Evolutionary conservation across 1,140 invertebrate genomes (phyloP).

Genomic region (Pygmarrhopalites habei): DNA sequence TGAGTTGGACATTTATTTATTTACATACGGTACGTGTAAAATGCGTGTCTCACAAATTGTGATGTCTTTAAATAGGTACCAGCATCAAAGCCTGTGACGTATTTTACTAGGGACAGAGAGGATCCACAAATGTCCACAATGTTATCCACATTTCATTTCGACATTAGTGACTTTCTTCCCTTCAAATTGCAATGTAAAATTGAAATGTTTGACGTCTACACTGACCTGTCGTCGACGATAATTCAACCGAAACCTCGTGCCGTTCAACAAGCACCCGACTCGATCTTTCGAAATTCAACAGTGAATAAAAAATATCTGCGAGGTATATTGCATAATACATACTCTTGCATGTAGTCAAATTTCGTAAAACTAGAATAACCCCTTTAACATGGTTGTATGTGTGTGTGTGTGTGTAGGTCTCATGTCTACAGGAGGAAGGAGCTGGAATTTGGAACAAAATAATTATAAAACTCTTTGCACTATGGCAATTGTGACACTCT

Average conservation of each 20-base stretch:
- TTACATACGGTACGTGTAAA: too few relatives aligned
- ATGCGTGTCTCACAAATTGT: neutral
- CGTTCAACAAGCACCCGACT: neutral
- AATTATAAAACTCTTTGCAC: too few relatives aligned
- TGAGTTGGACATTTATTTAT: constrained; percentile 13
- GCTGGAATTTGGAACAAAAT: too few relatives aligned
- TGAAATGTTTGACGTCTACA: neutral
- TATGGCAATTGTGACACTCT: too few relatives aligned
- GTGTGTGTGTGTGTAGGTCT: too few relatives aligned
- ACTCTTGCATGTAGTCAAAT: too few relatives aligned
- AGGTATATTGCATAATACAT: too few relatives aligned
- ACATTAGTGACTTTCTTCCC: neutral
- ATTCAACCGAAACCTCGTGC: constrained; percentile 4
- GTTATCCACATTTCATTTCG: neutral
- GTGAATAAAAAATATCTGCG: too few relatives aligned
- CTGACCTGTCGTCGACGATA: neutral
- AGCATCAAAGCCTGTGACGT: neutral
- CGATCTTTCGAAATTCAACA: neutral
- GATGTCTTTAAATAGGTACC: neutral
- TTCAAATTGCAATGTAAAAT: neutral
- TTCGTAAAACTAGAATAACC: too few relatives aligned
- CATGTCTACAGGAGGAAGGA: too few relatives aligned
- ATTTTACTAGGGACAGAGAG: neutral
- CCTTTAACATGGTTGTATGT: too few relatives aligned
- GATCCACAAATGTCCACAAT: neutral